Evolutionary conservation across 2,888 invertebrate genomes (phyloP).

Genomic region (Troilus luridus): DNA sequence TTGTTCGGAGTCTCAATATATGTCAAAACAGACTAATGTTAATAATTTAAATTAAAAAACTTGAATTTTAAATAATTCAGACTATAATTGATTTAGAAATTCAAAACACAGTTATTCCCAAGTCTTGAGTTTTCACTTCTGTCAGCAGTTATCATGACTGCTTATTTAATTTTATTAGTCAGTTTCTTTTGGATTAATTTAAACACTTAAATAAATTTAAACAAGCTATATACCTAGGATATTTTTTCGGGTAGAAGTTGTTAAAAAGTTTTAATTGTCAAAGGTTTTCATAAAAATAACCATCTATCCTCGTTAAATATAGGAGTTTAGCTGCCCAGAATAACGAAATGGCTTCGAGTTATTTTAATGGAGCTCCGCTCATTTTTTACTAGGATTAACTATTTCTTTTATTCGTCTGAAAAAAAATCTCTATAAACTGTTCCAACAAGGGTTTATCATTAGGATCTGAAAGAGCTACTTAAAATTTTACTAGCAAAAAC

Average conservation of each 20-base stretch:
- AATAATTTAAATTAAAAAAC: no score
- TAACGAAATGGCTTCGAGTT: not conserved
- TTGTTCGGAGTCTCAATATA: no score
- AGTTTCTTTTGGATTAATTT: no score
- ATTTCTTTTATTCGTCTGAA: not conserved
- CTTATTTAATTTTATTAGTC: no score
- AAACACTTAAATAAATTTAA: no score
- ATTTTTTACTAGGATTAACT: not conserved
- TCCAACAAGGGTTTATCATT: slow-evolving; percentile 40
- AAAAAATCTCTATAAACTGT: slow-evolving; percentile 1
- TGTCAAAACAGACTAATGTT: no score
- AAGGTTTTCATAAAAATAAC: not conserved
- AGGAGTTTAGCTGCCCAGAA: not conserved
- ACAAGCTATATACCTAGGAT: no score
- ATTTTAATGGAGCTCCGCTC: not conserved
- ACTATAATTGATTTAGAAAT: no score
- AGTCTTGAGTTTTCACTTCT: no score
- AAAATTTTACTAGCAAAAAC: slow-evolving; percentile 15
- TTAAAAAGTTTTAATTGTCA: not conserved
- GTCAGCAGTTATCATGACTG: no score
- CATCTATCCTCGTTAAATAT: not conserved
- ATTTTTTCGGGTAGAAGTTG: not conserved
- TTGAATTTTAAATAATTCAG: no score
- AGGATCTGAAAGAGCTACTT: not conserved
- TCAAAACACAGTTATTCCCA: no score